Evolutionary conservation across 1,140 invertebrate species (phyloP), one percentile per base, ranked within the genome.

Genomic region (Trichogramma pretiosum): DNA sequence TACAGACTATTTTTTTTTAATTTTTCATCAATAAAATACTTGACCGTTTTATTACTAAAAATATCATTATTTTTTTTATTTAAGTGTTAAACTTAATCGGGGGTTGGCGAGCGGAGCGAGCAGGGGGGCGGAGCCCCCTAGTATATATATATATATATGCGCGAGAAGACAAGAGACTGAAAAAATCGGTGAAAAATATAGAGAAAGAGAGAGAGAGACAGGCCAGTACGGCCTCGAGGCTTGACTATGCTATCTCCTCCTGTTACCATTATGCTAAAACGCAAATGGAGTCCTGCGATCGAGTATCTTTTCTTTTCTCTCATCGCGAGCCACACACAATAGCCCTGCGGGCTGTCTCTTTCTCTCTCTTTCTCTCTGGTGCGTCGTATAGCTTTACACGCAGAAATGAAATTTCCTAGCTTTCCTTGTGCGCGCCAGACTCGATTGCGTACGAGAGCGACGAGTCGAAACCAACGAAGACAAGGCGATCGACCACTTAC

Each of bases 221-320:
- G 40, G 36, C 11, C 24, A 11, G 24, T 11, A 11, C 24, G 24
- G 24, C 24, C 24, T 28, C 24, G 24, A 28, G 24, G 24, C 5
- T n/a, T n/a, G n/a, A n/a, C n/a, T n/a, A n/a, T n/a, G 24, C 24
- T 11, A 7, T 16, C 26, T 39, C 28, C 49, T 72, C 66, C 60
- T 62, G 65, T 72, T 72, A 66, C 68, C 67, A 70, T 72, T 72
- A 70, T 70, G 68, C 67, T 68, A 72, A 72, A 70, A 68, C 68
- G 66, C 67, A 72, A 72, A 72, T 72, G 69, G 68, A 72, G 67
- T 72, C 67, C 65, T 67, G 64, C 67, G 65, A 70, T 72, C 69
- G 65, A 68, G 68, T 70, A 63, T 70, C 68, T 67, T 60, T 61
- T 55, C 54, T 53, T 54, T 51, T 56, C 52, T 47, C 56, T 44